A percentile compares a stretch with the other conserved stretches of the same genome.
Conservation (phyloP, 2,113 vertebrate species). For the Cavia porcellus region DNA sequence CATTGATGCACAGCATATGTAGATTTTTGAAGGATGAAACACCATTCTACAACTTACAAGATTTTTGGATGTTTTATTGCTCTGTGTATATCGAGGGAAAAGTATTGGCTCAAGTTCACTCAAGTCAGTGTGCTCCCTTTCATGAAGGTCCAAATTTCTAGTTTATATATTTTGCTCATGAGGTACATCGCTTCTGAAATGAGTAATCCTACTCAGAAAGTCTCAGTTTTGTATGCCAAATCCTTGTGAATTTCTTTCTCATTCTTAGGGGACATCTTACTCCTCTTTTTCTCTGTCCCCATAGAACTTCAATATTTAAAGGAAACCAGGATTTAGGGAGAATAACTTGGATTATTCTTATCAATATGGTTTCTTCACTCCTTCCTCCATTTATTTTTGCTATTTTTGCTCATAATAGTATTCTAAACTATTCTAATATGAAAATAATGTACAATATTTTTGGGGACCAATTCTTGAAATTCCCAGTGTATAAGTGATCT, state of each 20-base stretch:
- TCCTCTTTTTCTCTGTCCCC: background rate
- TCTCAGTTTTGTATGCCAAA: background rate
- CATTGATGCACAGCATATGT: background rate
- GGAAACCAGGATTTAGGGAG: background rate
- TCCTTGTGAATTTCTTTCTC: background rate
- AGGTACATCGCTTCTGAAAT: background rate
- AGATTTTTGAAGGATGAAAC: background rate
- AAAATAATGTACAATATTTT: background rate
- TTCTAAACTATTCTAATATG: background rate
- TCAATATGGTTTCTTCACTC: background rate
- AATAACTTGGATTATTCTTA: background rate
- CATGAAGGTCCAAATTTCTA: background rate
- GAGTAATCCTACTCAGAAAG: background rate
- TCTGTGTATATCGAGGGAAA: background rate
- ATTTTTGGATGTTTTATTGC: background rate
- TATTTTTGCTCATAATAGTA: no score
- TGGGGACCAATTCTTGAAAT: background rate
- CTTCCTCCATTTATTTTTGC: background rate
- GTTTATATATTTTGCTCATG: background rate
- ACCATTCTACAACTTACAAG: background rate
- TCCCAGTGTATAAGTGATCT: background rate
- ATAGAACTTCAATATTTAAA: background rate
- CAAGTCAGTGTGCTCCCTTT: background rate
- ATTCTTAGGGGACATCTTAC: background rate
- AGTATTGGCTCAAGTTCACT: background rate